Percentiles rank a stretch among this genome's conserved stretches.
Conservation (phyloP, 2,113 vertebrate species). For the Xenopus laevis region DNA sequence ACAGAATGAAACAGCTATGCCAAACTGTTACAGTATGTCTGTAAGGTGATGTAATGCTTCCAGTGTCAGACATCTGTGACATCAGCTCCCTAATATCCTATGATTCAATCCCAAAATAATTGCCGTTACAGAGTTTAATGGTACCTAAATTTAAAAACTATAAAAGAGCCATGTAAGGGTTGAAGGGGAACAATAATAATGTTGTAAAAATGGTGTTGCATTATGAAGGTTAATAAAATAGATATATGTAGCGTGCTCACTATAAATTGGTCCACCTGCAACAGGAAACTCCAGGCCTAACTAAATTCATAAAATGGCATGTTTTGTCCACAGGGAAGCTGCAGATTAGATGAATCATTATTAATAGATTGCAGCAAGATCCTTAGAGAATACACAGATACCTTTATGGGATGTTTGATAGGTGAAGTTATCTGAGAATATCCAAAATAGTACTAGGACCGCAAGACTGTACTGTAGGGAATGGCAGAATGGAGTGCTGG, state of each 20-base stretch:
- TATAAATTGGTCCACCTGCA: not conserved
- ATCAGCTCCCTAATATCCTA: constrained; percentile 1
- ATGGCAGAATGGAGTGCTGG: too few species aligned
- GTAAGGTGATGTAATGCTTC: not conserved
- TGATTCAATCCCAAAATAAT: not conserved
- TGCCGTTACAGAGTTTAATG: not conserved
- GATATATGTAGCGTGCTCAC: not conserved
- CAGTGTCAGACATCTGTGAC: not conserved
- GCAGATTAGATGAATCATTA: too few species aligned
- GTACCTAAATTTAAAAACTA: not conserved
- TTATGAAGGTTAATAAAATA: not conserved
- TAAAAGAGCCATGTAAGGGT: not conserved
- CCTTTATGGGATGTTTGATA: too few species aligned
- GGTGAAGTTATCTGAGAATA: too few species aligned
- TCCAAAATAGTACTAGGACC: too few species aligned
- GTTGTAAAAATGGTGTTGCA: constrained; percentile 2
- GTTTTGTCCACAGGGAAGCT: too few species aligned
- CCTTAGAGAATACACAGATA: too few species aligned
- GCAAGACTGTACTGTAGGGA: too few species aligned
- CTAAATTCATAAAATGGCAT: not conserved
- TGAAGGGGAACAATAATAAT: not conserved
- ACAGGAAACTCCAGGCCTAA: not conserved
- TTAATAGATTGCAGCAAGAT: too few species aligned
- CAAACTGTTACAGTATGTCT: not conserved
- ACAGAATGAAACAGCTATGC: not conserved